phyloP scores from a whole-genome alignment of 2,113 vertebrate genomes.

The Erpornis zantholeuca region DNA sequence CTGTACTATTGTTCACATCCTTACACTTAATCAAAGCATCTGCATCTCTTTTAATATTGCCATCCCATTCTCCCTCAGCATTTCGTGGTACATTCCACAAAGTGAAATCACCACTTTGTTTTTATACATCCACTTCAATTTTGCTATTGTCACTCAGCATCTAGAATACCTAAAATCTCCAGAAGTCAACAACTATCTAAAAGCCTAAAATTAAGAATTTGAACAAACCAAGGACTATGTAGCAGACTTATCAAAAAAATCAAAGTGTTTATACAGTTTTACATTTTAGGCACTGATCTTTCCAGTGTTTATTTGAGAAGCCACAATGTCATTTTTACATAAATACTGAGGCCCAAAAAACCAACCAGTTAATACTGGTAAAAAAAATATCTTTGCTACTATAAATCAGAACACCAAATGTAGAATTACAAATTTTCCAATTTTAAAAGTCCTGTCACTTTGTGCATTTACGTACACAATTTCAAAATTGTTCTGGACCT shows the following conservation, averaged over 20 bases:
- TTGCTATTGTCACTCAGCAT: neutral
- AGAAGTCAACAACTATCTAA: neutral
- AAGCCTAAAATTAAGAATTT: neutral
- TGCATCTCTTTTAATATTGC: neutral
- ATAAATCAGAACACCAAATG: neutral
- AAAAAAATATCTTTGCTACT: neutral
- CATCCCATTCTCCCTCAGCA: neutral
- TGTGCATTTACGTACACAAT: neutral
- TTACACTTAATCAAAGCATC: neutral
- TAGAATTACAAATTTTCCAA: neutral
- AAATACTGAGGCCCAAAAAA: neutral
- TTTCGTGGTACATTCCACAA: neutral
- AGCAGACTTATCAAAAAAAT: neutral
- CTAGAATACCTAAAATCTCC: neutral
- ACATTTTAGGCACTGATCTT: neutral
- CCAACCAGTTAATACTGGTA: too few species aligned
- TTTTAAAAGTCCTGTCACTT: neutral
- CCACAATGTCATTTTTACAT: neutral
- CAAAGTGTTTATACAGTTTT: neutral
- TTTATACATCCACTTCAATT: neutral
- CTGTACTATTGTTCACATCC: neutral
- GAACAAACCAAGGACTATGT: neutral
- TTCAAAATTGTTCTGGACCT: neutral
- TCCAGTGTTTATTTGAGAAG: neutral
- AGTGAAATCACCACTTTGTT: neutral